Conservation (phyloP, 2,113 vertebrate species). For the Neolamprologus longior region DNA sequence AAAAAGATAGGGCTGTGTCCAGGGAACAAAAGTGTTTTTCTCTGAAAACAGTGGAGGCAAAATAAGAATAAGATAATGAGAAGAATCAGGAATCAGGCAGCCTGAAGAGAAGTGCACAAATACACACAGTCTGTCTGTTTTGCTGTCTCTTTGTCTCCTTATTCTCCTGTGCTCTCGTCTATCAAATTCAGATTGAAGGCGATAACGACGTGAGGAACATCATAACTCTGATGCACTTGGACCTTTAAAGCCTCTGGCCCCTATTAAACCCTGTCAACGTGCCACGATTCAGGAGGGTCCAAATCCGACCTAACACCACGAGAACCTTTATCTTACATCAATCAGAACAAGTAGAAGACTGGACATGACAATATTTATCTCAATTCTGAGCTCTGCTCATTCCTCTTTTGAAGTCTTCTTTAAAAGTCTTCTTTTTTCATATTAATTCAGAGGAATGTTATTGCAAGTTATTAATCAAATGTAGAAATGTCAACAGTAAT, state of each 20-base stretch:
- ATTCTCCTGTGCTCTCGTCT: background rate
- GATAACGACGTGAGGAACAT: background rate
- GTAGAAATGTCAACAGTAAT: background rate
- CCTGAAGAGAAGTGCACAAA: background rate
- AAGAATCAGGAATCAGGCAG: background rate
- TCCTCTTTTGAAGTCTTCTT: background rate
- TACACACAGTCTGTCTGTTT: background rate
- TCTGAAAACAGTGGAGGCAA: background rate
- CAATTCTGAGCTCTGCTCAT: background rate
- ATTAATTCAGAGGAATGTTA: background rate
- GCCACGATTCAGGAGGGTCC: background rate
- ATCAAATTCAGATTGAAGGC: background rate
- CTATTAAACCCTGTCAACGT: constrained; percentile 24
- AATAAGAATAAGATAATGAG: constrained; percentile 14
- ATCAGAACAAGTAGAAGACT: background rate
- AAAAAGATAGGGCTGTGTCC: background rate
- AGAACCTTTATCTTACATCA: background rate
- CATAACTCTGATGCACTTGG: background rate
- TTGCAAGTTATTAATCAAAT: background rate
- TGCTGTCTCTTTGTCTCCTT: background rate
- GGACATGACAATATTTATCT: background rate
- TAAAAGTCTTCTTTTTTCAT: too few relatives aligned
- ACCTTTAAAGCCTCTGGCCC: constrained; percentile 13
- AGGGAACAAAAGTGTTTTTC: background rate
- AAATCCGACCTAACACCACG: background rate